Conservation (phyloP, 2,113 vertebrate genomes). For the Rostratula benghalensis region DNA sequence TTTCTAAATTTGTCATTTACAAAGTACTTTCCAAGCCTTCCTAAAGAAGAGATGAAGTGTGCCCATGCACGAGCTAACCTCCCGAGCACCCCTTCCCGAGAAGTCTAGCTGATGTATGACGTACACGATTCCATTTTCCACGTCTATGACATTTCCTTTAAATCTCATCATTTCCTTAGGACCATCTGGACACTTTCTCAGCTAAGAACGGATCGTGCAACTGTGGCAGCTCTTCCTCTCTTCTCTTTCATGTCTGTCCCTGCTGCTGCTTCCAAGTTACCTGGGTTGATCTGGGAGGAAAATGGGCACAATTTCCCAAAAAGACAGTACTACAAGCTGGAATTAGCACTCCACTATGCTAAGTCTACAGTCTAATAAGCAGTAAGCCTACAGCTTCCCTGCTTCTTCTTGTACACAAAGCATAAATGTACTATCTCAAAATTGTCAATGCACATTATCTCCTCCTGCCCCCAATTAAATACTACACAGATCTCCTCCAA, state of each 20-base stretch:
- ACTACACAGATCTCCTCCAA: background rate
- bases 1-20: slow-evolving; percentile 64
- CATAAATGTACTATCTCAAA: background rate
- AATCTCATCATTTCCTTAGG: background rate
- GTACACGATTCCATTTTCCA: background rate
- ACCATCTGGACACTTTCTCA: slow-evolving; percentile 38
- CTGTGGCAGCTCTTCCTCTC: background rate
- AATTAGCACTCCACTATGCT: background rate
- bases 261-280: slow-evolving; percentile 16
- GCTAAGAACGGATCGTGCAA: background rate
- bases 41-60: slow-evolving; percentile 20
- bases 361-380: background rate
- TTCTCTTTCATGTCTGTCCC: background rate
- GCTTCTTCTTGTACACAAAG: background rate
- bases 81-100: background rate
- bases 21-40: slow-evolving; percentile 40
- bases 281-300: background rate
- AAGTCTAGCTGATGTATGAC: background rate
- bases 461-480: rapidly evolving
- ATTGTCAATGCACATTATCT: background rate
- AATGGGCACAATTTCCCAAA: background rate
- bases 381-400: background rate
- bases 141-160: slow-evolving; percentile 27
- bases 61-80: background rate
- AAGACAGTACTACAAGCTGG: background rate